Conservation (phyloP, 37 sponge, comb jelly and placozoan species). For the Eunapius fragilis region DNA sequence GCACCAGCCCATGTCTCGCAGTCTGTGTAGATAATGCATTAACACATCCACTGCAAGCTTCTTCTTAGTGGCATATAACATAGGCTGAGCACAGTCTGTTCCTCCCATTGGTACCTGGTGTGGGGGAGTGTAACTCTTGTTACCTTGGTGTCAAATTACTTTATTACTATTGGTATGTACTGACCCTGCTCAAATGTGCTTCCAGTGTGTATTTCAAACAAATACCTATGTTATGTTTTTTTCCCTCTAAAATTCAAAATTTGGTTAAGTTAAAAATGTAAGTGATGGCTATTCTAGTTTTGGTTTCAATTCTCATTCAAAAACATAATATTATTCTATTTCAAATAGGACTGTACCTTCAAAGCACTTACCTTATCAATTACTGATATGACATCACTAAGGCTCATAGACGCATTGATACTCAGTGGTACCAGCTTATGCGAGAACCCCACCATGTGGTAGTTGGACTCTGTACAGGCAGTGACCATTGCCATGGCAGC, state of each 20-base stretch:
- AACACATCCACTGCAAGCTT: slow-evolving; percentile 69
- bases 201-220: too few species aligned
- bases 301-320: too few species aligned
- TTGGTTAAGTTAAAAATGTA: too few species aligned
- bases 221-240: too few species aligned
- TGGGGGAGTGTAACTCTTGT: too few species aligned
- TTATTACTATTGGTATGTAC: too few species aligned
- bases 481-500: slow-evolving; percentile 89
- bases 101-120: slow-evolving; percentile 59
- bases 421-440: slow-evolving; percentile 46
- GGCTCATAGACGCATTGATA: slow-evolving; percentile 48
- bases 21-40: slow-evolving; percentile 85
- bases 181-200: too few species aligned
- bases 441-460: slow-evolving; percentile 76
- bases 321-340: too few species aligned
- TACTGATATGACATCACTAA: slow-evolving; percentile 23
- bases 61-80: slow-evolving; percentile 69
- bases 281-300: too few species aligned
- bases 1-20: slow-evolving; percentile 62
- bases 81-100: slow-evolving; percentile 80
- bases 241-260: too few species aligned
- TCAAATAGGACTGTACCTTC: too few species aligned
- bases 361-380: slow-evolving; percentile 28
- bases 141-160: too few species aligned
- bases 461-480: slow-evolving; percentile 59